Evolutionary conservation across 1,140 invertebrate species (phyloP).

Genomic region (Drosophila sp.): DNA sequence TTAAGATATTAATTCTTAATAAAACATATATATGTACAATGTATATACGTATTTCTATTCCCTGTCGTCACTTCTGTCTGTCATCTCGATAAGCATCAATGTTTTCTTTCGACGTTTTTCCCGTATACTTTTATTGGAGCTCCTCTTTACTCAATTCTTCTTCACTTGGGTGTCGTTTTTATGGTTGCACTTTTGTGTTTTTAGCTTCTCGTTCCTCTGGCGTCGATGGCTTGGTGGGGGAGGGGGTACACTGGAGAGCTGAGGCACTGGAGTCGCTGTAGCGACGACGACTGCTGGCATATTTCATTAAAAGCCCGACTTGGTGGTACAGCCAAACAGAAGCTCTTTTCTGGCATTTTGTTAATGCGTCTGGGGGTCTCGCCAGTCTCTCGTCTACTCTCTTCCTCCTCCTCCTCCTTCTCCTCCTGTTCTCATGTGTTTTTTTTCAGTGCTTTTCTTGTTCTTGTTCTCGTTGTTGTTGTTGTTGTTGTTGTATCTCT

Average conservation of each 20-base stretch:
- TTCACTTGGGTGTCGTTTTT: slow-evolving; percentile 76
- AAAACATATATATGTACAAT: slow-evolving; percentile 36
- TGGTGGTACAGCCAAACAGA: slow-evolving; percentile 71
- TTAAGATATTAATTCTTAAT: slow-evolving; percentile 73
- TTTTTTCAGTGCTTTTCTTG: neutral
- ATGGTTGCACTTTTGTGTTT: slow-evolving; percentile 81
- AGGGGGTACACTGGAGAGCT: too few species aligned
- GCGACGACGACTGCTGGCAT: slow-evolving; percentile 48
- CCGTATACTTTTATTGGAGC: slow-evolving; percentile 52
- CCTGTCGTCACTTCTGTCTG: slow-evolving; percentile 63
- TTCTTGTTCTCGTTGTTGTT: slow-evolving; percentile 18
- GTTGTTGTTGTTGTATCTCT: slow-evolving; percentile 29
- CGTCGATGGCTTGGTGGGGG: slow-evolving; percentile 14
- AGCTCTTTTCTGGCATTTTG: slow-evolving; percentile 82
- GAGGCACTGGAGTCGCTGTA: too few species aligned
- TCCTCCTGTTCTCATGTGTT: slow-evolving; percentile 29
- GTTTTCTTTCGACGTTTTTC: slow-evolving; percentile 47
- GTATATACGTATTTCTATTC: slow-evolving; percentile 19
- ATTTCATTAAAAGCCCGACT: slow-evolving; percentile 74
- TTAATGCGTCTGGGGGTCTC: slow-evolving; percentile 72
- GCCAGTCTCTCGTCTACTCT: slow-evolving; percentile 18
- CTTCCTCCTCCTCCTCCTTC: slow-evolving; percentile 17
- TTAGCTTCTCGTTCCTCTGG: slow-evolving; percentile 46
- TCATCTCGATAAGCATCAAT: slow-evolving; percentile 82
- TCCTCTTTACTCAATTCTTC: slow-evolving; percentile 44